Percentiles rank a stretch among this genome's conserved stretches.
Conservation (phyloP, 2,888 invertebrate species). For the Sipha maydis region DNA sequence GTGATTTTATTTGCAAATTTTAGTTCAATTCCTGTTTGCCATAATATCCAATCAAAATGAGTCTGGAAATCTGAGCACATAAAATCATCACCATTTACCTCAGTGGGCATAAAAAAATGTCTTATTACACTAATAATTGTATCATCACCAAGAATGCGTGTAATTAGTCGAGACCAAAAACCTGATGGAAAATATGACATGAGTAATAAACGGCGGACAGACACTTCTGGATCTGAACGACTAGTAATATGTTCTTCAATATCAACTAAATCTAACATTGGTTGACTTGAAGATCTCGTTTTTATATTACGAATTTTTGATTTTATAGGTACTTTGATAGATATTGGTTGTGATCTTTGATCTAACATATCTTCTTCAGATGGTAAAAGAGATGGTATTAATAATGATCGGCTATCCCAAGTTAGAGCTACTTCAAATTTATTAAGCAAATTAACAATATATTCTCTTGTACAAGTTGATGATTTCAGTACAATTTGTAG, state of each 20-base stretch:
- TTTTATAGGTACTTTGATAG: conserved; percentile 50
- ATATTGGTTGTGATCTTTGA: conserved; percentile 47
- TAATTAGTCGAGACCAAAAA: conserved; percentile 95
- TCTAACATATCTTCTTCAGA: conserved; percentile 75
- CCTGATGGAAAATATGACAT: conserved; percentile 98
- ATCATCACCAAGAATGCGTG: conserved; percentile 90
- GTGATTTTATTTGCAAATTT: conserved; percentile 79
- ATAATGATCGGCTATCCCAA: conserved; percentile 89
- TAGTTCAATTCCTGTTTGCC: conserved; percentile 92
- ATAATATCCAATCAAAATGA: conserved; percentile 85
- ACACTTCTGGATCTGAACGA: conserved; percentile 71
- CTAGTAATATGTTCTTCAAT: conserved; percentile 67
- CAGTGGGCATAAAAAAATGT: conserved; percentile 79
- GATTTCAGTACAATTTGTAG: conserved; percentile 91
- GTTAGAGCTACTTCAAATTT: conserved; percentile 98
- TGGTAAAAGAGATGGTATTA: conserved; percentile 92
- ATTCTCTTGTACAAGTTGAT: conserved; percentile 78
- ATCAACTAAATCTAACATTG: conserved; percentile 38
- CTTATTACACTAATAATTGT: conserved; percentile 82
- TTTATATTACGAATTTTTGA: conserved; percentile 44
- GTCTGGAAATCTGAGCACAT: conserved; percentile 43
- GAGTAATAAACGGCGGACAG: conserved; percentile 81
- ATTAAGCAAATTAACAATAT: conserved; percentile 89
- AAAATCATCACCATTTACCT: conserved; percentile 69
- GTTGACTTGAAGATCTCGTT: conserved; percentile 26